phyloP scores from a whole-genome alignment of 2,888 invertebrate species.

The Ariolimax columbianus region DNA sequence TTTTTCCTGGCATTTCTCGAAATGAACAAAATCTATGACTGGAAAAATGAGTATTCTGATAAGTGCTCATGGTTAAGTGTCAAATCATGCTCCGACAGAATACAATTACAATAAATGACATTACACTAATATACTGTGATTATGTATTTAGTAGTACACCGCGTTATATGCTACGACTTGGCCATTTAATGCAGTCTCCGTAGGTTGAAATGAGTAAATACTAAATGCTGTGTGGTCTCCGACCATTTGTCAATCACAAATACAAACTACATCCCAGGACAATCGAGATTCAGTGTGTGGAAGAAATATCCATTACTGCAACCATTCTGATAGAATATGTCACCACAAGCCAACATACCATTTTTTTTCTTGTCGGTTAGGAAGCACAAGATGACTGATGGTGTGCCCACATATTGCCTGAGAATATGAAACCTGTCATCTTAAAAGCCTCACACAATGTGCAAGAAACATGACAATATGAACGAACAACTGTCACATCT shows the following conservation, averaged over 20 bases:
- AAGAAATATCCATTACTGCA: not conserved
- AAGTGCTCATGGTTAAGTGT: not conserved
- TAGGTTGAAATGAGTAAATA: not conserved
- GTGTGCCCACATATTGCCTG: not conserved
- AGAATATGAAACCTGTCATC: too few species aligned
- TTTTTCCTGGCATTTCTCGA: too few species aligned
- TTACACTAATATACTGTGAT: not conserved
- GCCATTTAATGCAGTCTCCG: conserved; percentile 25
- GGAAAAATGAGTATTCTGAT: not conserved
- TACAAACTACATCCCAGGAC: not conserved
- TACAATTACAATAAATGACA: not conserved
- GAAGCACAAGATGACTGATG: not conserved
- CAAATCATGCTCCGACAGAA: not conserved
- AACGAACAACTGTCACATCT: too few species aligned
- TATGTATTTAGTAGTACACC: not conserved
- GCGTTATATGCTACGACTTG: not conserved
- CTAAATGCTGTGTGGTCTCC: conserved; percentile 10
- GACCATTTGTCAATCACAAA: not conserved
- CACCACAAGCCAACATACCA: not conserved
- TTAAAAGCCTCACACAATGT: too few species aligned
- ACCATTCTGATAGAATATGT: not conserved
- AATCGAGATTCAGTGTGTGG: not conserved
- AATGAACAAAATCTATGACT: not conserved
- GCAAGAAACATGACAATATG: too few species aligned
- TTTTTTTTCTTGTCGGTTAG: conserved; percentile 12